phyloP scores from a whole-genome alignment of 2,888 invertebrate genomes.

The Coleophora deauratella region DNA sequence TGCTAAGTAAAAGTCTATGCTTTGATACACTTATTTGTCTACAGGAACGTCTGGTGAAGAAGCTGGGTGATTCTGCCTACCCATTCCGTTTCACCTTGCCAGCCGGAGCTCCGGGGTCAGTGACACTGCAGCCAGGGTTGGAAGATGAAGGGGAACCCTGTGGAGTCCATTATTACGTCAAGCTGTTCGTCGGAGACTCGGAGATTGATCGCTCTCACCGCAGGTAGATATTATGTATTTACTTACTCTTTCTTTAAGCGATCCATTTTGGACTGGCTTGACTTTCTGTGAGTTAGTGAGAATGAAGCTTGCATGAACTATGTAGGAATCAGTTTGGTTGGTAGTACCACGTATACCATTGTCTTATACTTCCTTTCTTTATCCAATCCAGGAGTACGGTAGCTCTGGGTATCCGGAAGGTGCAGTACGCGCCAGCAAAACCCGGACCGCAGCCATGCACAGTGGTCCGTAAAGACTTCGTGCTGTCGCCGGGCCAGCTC shows the following conservation, averaged over 20 bases:
- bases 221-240: constrained; percentile 36
- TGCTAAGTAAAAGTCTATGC: too few relatives aligned
- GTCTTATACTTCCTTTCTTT: too few relatives aligned
- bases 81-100: constrained; percentile 90
- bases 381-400: constrained; percentile 83
- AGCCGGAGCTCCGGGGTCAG: constrained; percentile 90
- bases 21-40: background rate
- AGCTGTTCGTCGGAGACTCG: constrained; percentile 88
- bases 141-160: constrained; percentile 93
- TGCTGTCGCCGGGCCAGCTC: constrained; percentile 94
- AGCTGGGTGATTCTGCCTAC: constrained; percentile 87
- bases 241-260: too few relatives aligned
- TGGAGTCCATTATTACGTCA: constrained; percentile 93
- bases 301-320: too few relatives aligned
- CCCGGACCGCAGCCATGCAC: constrained; percentile 95
- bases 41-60: constrained; percentile 88
- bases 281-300: too few relatives aligned
- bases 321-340: too few relatives aligned
- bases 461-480: constrained; percentile 94
- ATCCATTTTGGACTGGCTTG: too few relatives aligned
- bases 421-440: constrained; percentile 93
- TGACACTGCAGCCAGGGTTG: constrained; percentile 89
- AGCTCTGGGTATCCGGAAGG: constrained; percentile 90
- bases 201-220: constrained; percentile 87
- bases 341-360: too few relatives aligned